Conservation (phyloP, 2,797 vertebrate genomes). For the Salmo trutta region DNA sequence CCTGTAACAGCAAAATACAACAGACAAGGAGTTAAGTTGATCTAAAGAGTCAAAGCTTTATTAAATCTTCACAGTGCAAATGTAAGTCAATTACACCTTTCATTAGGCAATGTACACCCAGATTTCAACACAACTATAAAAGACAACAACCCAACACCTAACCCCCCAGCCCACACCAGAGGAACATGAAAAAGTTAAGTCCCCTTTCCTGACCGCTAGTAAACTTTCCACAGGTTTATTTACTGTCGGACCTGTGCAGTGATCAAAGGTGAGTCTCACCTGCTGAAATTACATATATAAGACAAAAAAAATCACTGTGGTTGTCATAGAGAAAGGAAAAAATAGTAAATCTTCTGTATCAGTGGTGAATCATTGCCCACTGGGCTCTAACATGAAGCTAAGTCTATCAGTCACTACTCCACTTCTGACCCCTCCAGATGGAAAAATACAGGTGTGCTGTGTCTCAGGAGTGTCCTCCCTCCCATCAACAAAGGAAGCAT, state of each 20-base stretch:
- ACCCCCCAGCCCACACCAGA: neutral
- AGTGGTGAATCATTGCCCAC: neutral
- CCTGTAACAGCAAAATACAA: neutral
- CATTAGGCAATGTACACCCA: neutral
- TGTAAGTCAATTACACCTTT: neutral
- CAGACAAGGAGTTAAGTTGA: neutral
- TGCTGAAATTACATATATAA: slow-evolving; percentile 19
- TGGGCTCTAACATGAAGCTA: neutral
- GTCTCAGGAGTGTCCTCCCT: neutral
- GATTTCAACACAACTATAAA: neutral
- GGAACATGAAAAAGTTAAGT: slow-evolving; percentile 12
- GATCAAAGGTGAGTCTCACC: neutral
- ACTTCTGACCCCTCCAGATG: neutral
- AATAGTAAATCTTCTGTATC: neutral
- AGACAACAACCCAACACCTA: neutral
- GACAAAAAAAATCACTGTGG: neutral
- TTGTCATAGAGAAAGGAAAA: neutral
- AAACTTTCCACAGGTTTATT: slow-evolving; percentile 34
- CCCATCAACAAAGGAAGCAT: neutral
- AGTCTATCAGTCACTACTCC: neutral
- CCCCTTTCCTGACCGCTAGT: slow-evolving; percentile 16
- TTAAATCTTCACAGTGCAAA: neutral
- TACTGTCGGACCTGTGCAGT: slow-evolving; percentile 17
- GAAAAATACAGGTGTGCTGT: slow-evolving; percentile 8
- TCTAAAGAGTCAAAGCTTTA: neutral